Evolutionary conservation across 2,797 vertebrate genomes (phyloP), one percentile per base, ranked within the genome.

Genomic region (Syndactyla subalaris): DNA sequence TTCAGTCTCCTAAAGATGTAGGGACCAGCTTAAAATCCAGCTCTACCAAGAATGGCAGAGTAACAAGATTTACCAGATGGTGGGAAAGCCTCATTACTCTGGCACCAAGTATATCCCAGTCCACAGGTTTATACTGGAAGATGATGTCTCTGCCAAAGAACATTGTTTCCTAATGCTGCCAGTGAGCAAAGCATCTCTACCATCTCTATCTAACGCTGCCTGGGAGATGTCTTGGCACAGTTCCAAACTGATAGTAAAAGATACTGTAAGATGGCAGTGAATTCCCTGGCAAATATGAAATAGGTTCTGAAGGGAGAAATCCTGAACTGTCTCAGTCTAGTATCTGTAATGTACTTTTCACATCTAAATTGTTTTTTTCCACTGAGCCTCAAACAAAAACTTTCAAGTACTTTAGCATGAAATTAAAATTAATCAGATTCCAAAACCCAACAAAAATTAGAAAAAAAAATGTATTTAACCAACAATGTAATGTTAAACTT

Each of bases 231-330:
- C 67, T 82, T 93, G 61, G 45, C 88, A 82, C 17, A 61, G 38
- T 36, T 89, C 71, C 55, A 62, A 55, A n/a, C 14, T 84, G 68
- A 61, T 81, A 83, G 26, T 66, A 81, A 77, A 21, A 77, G 62
- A 55, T 55, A 70, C 6, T 55, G 9, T 48, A 90, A 93, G 46
- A 78, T 82, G 62, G 38, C 27, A 76, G 38, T 63, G 48, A 77
- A 63, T 73, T 89, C 52, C 63, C 38, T 82, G 34, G 63, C 10
- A 94, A 89, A 73, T 24, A 27, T 12, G 27, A 71, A 94, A 66
- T 19, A n/a, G 2, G 15, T 55, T 93, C 52, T 85, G 55, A 90
- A 86, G 34, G 32, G 15, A 86, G 38, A 94, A 96, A 88, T 78
- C 63, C 43, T 75, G 39, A 80, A 61, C 26, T 52, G 7, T 27